phyloP scores from a whole-genome alignment of 2,888 invertebrate species.

The Spisula solida region DNA sequence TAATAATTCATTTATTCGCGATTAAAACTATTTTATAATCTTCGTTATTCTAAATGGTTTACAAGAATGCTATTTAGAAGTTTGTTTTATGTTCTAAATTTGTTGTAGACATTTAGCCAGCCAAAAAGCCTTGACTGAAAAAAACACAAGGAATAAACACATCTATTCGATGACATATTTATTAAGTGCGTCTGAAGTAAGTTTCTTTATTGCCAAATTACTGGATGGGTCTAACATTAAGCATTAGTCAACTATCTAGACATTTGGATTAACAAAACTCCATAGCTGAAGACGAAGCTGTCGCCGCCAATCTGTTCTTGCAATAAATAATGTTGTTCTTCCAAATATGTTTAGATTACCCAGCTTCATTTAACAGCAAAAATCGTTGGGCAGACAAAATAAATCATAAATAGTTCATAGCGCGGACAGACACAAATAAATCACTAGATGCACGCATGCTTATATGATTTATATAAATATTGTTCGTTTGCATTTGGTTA shows the following conservation, averaged over 20 bases:
- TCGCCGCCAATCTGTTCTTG: not conserved
- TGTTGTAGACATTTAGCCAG: not conserved
- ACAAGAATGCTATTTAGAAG: not conserved
- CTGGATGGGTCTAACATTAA: not conserved
- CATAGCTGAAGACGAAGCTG: not conserved
- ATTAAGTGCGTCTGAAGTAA: not conserved
- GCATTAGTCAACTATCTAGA: constrained; percentile 13
- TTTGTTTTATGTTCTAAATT: not conserved
- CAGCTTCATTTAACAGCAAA: not conserved
- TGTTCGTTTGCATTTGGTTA: too few relatives aligned
- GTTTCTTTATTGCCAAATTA: not conserved
- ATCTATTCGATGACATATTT: not conserved
- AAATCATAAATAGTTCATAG: too few relatives aligned
- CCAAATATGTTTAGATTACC: not conserved
- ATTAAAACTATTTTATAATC: too few relatives aligned
- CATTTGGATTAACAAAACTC: not conserved
- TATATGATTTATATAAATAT: too few relatives aligned
- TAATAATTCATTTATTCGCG: too few relatives aligned
- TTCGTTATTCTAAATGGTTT: not conserved
- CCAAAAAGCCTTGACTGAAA: too few relatives aligned
- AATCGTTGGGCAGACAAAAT: too few relatives aligned
- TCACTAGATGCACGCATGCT: too few relatives aligned
- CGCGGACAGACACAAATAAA: too few relatives aligned
- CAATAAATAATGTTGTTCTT: not conserved
- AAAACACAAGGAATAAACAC: not conserved